Base-by-base conservation (phyloP, 1,140 invertebrate genomes). In the Scaptomyza graminum region DNA sequence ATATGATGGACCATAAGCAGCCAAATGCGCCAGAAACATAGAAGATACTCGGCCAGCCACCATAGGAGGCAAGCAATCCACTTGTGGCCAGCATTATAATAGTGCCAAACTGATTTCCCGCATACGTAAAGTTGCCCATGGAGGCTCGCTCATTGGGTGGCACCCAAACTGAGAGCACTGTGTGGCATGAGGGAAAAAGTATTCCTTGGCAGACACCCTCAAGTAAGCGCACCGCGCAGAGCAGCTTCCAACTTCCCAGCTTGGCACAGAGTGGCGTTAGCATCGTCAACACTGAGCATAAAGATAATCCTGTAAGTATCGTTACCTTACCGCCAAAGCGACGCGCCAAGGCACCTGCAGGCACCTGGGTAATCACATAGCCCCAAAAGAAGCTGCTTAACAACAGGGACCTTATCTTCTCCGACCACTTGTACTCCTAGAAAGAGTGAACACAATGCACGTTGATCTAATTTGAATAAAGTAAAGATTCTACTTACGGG, bases 201-300 rank as follows among this genome's bases (percentile, higher is more conserved):
- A 96, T 93, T n/a, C 96, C 97, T 92, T 97, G 94, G 18, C 92
- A 93, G 0, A 97, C 85, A 1, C 97, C 97, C 90, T 96, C 94
- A 0, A 96, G 67, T 0, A 97, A 93, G 37, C 97, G 93, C 15
- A 94, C 91, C 76, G 91, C 88, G 87, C 44, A 95, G 90, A 55
- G 91, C 34, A 93, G 92, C 90, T 94, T 80, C 94, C 94, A 95
- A 8, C 93, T 94, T 4, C 94, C 93, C 46, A 52, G 28, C 0
- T 16, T 11, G 5, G 60, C 47, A 12, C 44, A 59, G 5, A 63
- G 74, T 5, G 93, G 93, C 59, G 83, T 93, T 22, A 92, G 65
- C 61, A 93, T 76, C 39, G 92, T 92, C 5, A 80, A 47, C 28
- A 83, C n/a, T 0, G 76, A 96, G 12, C 63, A 52, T 12, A 69